phyloP scores from a whole-genome alignment of 2,888 invertebrate species.

The Polyommatus icarus region DNA sequence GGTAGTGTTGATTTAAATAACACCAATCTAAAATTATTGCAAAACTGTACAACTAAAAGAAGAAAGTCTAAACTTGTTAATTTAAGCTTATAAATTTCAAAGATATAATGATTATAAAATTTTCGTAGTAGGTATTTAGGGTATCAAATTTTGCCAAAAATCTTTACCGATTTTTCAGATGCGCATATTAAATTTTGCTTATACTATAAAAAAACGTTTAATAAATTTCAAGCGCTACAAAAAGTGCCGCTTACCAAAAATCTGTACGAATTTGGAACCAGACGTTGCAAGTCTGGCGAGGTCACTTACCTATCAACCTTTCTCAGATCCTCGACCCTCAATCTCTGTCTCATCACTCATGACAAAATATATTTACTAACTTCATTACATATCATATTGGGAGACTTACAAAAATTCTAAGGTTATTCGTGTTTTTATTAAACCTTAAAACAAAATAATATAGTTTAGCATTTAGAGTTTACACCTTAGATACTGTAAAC shows the following conservation, averaged over 20 bases:
- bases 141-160: neutral
- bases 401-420: neutral
- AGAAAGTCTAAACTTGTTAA: too few species aligned
- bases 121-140: too few species aligned
- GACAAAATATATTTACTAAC: neutral
- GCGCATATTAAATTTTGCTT: neutral
- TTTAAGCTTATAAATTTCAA: too few species aligned
- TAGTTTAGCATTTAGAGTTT: too few species aligned
- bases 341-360: neutral
- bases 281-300: slow-evolving; percentile 26
- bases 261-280: neutral
- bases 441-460: too few species aligned
- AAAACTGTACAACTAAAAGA: too few species aligned
- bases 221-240: neutral
- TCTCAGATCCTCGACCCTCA: slow-evolving; percentile 24
- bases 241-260: slow-evolving; percentile 16
- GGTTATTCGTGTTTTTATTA: too few species aligned
- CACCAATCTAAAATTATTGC: too few species aligned
- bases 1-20: too few species aligned
- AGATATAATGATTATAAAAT: too few species aligned
- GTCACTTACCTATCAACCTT: slow-evolving; percentile 30
- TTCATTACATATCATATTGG: neutral
- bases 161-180: neutral
- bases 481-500: neutral
- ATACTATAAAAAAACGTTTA: neutral